A percentile compares a stretch with the other conserved stretches of the same genome.
Evolutionary conservation across 2,797 vertebrate genomes (phyloP).

Genomic region (Sciurus vulgaris): DNA sequence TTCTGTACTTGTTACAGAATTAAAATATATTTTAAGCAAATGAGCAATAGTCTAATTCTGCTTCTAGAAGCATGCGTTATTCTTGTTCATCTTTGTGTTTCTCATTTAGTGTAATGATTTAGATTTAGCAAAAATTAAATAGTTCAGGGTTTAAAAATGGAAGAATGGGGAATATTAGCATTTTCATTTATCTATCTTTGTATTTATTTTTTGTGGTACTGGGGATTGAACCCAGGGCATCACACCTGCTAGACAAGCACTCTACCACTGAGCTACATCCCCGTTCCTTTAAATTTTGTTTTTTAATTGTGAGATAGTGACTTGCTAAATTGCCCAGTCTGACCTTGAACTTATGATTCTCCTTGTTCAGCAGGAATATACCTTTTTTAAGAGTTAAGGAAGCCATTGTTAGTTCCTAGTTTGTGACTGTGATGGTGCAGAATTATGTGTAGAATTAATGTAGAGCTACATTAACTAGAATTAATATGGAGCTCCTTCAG

Average conservation of each 20-base stretch:
- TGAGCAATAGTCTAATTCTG: neutral
- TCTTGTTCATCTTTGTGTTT: slow-evolving; percentile 7
- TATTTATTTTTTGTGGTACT: too few species aligned
- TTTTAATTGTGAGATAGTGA: too few species aligned
- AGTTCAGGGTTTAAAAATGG: slow-evolving; percentile 49
- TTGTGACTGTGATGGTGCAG: neutral
- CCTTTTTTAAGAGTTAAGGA: slow-evolving; percentile 32
- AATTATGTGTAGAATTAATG: neutral
- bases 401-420: slow-evolving; percentile 3
- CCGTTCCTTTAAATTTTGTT: too few species aligned
- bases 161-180: neutral
- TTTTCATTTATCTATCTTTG: too few species aligned
- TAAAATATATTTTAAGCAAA: slow-evolving; percentile 62
- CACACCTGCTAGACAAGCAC: too few species aligned
- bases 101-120: slow-evolving; percentile 18
- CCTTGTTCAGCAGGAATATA: neutral
- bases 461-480: neutral
- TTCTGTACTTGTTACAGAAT: slow-evolving; percentile 13
- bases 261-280: too few species aligned
- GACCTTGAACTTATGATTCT: too few species aligned
- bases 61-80: slow-evolving; percentile 48
- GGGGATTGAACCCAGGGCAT: too few species aligned
- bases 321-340: too few species aligned
- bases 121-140: slow-evolving; percentile 57
- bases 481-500: neutral